phyloP scores from a whole-genome alignment of 1,140 invertebrate genomes.

The Leguminivora glycinivorella region DNA sequence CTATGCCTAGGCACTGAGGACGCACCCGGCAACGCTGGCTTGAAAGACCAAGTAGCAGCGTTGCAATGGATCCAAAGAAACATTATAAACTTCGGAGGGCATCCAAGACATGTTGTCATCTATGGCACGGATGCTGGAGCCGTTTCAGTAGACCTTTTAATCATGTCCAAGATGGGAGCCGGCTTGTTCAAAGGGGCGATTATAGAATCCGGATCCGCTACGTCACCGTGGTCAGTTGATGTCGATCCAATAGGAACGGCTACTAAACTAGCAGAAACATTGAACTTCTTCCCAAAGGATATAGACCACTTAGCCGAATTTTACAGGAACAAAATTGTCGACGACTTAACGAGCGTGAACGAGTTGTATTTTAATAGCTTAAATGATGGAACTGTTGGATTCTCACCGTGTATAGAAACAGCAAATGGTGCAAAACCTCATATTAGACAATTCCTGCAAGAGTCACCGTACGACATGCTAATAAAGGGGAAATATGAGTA shows the following conservation, averaged over 20 bases:
- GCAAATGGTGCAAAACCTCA: neutral
- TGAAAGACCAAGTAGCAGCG: slow-evolving; percentile 78
- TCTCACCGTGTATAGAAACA: neutral
- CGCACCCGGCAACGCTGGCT: slow-evolving; percentile 64
- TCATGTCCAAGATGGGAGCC: neutral
- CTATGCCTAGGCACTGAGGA: slow-evolving; percentile 8
- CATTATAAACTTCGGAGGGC: slow-evolving; percentile 76
- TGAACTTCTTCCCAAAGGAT: neutral
- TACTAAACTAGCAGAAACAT: neutral
- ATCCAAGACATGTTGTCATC: slow-evolving; percentile 61
- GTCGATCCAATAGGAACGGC: neutral
- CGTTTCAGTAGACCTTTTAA: slow-evolving; percentile 47
- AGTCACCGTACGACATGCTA: neutral
- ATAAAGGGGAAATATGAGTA: neutral
- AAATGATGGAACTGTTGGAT: neutral
- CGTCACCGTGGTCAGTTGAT: neutral
- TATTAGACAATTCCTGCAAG: neutral
- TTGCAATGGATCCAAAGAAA: slow-evolving; percentile 79
- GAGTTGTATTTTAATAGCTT: neutral
- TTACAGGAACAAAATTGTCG: neutral
- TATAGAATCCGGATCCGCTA: neutral
- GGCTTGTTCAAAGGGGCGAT: slow-evolving; percentile 11
- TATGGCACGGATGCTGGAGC: slow-evolving; percentile 66
- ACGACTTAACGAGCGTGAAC: neutral
- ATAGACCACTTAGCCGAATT: neutral